Conservation (phyloP, 2,113 vertebrate species). For the Neodontobutis hainanensis region DNA sequence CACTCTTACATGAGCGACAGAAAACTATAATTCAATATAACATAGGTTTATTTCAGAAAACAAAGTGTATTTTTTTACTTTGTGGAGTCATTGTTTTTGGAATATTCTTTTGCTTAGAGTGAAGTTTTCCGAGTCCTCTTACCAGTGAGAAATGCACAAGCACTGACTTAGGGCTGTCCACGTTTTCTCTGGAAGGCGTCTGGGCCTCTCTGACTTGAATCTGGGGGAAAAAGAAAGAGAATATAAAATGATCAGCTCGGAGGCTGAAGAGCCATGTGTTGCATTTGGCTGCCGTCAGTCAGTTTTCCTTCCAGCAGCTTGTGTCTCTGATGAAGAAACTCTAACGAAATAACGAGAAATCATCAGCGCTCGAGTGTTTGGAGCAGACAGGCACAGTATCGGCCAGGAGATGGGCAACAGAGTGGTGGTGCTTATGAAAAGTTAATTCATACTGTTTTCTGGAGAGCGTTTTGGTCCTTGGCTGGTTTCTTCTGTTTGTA, state of each 20-base stretch:
- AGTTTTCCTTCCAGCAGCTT: slow-evolving; percentile 1
- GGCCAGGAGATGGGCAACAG: too few species aligned
- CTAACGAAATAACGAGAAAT: slow-evolving; percentile 3
- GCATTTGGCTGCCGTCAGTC: neutral
- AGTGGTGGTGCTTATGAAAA: too few species aligned
- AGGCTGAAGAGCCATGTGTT: neutral
- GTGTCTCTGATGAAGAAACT: slow-evolving; percentile 3
- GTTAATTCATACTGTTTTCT: too few species aligned
- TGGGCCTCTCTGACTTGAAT: slow-evolving; percentile 22
- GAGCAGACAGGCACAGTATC: neutral
- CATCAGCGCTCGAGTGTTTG: slow-evolving; percentile 11
- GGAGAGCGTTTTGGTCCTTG: neutral
- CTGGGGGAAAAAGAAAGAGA: slow-evolving; percentile 28
- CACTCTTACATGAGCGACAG: too few species aligned
- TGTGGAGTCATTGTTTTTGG: too few species aligned
- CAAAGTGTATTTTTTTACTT: too few species aligned
- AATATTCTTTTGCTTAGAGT: too few species aligned
- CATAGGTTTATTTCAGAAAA: too few species aligned
- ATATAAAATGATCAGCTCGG: neutral
- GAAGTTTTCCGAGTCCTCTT: neutral
- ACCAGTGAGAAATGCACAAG: slow-evolving; percentile 12
- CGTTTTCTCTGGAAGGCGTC: slow-evolving; percentile 4
- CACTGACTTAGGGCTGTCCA: slow-evolving; percentile 19
- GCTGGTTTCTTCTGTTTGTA: neutral
- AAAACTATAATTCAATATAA: too few species aligned